Conservation (phyloP, 2,888 invertebrate genomes). For the Thera britannica region DNA sequence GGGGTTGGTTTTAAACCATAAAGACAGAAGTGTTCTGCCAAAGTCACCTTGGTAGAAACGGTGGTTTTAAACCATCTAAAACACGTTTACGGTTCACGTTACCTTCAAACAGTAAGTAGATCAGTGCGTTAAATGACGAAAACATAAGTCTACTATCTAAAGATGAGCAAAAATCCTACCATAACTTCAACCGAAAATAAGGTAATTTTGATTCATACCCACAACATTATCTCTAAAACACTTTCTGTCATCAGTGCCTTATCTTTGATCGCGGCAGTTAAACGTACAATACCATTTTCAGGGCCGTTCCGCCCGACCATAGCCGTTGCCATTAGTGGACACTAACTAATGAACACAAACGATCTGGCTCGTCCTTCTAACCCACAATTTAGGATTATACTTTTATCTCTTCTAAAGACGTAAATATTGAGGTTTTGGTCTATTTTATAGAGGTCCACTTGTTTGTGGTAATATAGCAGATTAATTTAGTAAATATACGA, state of each 20-base stretch:
- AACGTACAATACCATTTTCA: constrained; percentile 64
- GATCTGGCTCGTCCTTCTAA: constrained; percentile 50
- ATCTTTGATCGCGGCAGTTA: constrained; percentile 58
- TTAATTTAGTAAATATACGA: no score
- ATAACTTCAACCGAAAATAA: no score
- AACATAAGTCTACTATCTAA: no score
- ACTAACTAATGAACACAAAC: constrained; percentile 78
- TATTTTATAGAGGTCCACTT: not conserved
- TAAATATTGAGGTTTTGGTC: constrained; percentile 18
- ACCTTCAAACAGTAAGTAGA: no score
- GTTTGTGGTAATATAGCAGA: not conserved
- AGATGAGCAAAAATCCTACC: no score
- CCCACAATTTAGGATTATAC: constrained; percentile 45
- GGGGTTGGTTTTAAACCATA: no score
- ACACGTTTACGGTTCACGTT: no score
- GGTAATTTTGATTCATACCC: no score
- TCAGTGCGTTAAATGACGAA: no score
- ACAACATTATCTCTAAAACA: not conserved
- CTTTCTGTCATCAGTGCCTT: constrained; percentile 4
- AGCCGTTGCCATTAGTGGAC: constrained; percentile 72
- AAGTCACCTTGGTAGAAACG: no score
- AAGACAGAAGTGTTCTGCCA: no score
- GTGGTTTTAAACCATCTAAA: no score
- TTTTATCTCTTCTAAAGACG: constrained; percentile 40
- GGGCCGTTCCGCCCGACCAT: constrained; percentile 63